Evolutionary conservation across 2,888 invertebrate species (phyloP).

Genomic region (Chromoteleia sp.): DNA sequence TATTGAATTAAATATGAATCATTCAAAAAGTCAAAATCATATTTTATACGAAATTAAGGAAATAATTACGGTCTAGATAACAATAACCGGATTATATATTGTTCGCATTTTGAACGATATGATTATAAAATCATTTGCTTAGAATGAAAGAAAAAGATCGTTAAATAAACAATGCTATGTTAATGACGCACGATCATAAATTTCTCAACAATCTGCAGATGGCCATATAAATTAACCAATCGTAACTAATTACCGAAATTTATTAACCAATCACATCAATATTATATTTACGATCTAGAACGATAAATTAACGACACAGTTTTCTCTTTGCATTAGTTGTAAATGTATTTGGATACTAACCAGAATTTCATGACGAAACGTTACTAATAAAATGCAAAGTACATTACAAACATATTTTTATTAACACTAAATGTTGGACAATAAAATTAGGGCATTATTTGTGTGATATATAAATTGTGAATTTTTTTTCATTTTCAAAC

Average conservation of each 20-base stretch:
- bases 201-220: conserved; percentile 2
- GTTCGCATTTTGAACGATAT: not conserved
- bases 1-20: conserved; percentile 6
- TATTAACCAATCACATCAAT: conserved; percentile 13
- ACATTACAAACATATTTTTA: too few relatives aligned
- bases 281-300: conserved; percentile 14
- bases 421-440: too few relatives aligned
- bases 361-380: not conserved
- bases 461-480: too few relatives aligned
- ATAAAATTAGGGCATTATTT: too few relatives aligned
- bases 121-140: not conserved
- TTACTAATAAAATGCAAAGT: not conserved
- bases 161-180: not conserved
- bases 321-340: not conserved
- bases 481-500: too few relatives aligned
- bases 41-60: not conserved
- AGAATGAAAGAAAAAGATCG: not conserved
- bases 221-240: conserved; percentile 1
- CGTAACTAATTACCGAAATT: conserved; percentile 4
- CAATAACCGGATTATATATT: too few relatives aligned
- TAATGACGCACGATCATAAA: not conserved
- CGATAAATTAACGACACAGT: conserved; percentile 2
- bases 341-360: conserved; percentile 1
- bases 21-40: too few relatives aligned
- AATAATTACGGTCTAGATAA: not conserved